Evolutionary conservation across 30 jellyfish, hydroid and myxozoan genomes (phyloP).

Genomic region (Hydractinia echinata): DNA sequence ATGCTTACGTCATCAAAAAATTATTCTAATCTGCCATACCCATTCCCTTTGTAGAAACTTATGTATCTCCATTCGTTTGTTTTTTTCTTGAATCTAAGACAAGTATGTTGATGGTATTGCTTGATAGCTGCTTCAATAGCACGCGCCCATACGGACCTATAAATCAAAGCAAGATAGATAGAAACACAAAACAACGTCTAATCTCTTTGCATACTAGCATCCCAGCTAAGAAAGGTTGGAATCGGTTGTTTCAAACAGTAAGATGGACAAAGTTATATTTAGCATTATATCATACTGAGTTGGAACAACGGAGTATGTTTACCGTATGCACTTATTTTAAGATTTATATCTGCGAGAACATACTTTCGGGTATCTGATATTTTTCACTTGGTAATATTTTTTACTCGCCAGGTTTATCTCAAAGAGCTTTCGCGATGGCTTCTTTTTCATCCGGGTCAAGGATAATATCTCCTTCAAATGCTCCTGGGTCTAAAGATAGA

Average conservation of each 20-base stretch:
- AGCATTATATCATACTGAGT: too few species aligned
- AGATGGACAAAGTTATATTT: too few species aligned
- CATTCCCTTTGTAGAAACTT: conserved; percentile 1
- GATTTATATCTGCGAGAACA: too few species aligned
- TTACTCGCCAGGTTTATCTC: too few species aligned
- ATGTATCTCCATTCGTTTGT: conserved; percentile 1
- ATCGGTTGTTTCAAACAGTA: too few species aligned
- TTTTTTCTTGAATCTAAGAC: background rate
- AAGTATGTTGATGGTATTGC: background rate
- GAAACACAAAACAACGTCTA: too few species aligned
- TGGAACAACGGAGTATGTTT: too few species aligned
- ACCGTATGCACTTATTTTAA: too few species aligned
- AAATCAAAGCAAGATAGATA: background rate
- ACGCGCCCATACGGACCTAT: background rate
- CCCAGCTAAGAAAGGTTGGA: too few species aligned
- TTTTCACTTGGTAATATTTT: too few species aligned
- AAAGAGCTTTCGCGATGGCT: background rate
- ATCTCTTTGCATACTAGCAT: too few species aligned
- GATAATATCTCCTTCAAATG: conserved; percentile 26
- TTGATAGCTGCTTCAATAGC: background rate
- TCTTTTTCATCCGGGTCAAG: conserved; percentile 2
- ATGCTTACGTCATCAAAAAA: background rate
- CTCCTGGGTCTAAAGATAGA: conserved; percentile 18
- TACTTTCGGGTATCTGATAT: too few species aligned
- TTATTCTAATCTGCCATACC: background rate